A percentile compares a stretch with the other conserved stretches of the same genome.
phyloP scores from a whole-genome alignment of 2,113 vertebrate species.

The Peucedramus taeniatus region DNA sequence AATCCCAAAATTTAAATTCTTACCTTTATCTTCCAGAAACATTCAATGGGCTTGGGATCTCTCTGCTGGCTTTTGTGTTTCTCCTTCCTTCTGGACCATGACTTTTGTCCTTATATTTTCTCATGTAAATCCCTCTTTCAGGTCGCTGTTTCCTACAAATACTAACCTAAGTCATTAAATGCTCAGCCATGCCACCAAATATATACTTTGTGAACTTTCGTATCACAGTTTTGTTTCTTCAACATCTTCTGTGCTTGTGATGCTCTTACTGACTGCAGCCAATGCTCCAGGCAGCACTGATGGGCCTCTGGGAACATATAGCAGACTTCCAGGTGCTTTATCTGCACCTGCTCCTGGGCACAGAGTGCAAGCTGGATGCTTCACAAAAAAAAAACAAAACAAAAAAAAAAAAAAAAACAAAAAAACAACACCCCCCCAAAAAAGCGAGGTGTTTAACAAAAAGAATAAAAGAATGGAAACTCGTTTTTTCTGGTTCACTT shows the following conservation, averaged over 20 bases:
- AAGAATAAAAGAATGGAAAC: background rate
- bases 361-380: fast-evolving
- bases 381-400: background rate
- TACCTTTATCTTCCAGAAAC: background rate
- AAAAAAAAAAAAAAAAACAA: background rate
- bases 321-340: background rate
- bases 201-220: background rate
- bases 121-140: background rate
- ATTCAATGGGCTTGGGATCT: background rate
- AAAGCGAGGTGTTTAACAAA: background rate
- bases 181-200: background rate
- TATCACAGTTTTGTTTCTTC: background rate
- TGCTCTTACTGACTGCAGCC: background rate
- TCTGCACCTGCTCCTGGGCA: fast-evolving
- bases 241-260: background rate
- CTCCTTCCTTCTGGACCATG: background rate
- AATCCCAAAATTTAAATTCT: background rate
- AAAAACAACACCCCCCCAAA: background rate
- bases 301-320: background rate
- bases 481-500: background rate
- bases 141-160: background rate
- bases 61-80: background rate
- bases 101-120: background rate
- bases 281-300: background rate
- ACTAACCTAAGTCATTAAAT: background rate